A percentile compares a stretch with the other conserved stretches of the same genome.
Evolutionary conservation across 2,888 invertebrate species (phyloP).

Genomic region (Lymantria dispar): DNA sequence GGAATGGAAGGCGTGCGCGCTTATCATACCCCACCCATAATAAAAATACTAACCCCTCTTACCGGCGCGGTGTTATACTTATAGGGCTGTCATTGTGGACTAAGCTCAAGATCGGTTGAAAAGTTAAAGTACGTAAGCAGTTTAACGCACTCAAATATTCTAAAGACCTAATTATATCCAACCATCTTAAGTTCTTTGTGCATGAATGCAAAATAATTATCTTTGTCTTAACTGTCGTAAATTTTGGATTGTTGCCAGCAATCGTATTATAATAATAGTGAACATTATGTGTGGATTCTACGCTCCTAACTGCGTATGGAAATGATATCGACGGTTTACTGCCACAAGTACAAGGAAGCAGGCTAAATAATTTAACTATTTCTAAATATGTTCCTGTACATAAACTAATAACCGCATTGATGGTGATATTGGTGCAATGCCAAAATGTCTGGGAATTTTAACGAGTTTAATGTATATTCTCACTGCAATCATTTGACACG

Average conservation of each 20-base stretch:
- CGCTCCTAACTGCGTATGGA: constrained; percentile 32
- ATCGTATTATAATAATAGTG: background rate
- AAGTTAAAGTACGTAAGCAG: constrained; percentile 2
- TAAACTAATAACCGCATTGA: constrained; percentile 28
- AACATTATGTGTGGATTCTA: constrained; percentile 11
- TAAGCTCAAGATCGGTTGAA: constrained; percentile 1
- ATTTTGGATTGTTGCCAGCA: constrained; percentile 29
- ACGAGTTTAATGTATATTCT: constrained; percentile 32
- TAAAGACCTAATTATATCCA: constrained; percentile 18
- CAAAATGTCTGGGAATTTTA: constrained; percentile 55
- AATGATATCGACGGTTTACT: constrained; percentile 29
- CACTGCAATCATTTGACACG: constrained; percentile 17
- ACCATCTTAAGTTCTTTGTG: constrained; percentile 15
- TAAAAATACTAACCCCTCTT: too few species aligned
- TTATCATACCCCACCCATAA: too few species aligned
- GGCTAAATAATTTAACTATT: constrained; percentile 16
- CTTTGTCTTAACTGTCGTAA: constrained; percentile 30
- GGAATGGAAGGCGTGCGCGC: too few species aligned
- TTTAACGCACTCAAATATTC: constrained; percentile 3
- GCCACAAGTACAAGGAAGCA: constrained; percentile 16
- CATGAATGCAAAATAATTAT: constrained; percentile 20
- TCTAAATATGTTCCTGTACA: constrained; percentile 18
- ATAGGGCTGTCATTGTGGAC: too few species aligned
- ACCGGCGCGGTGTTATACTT: too few species aligned
- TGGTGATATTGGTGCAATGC: constrained; percentile 43